Percentiles rank a stretch among this genome's conserved stretches.
Evolutionary conservation across 2,888 invertebrate species (phyloP).

Genomic region (Phanerotoma sp.): DNA sequence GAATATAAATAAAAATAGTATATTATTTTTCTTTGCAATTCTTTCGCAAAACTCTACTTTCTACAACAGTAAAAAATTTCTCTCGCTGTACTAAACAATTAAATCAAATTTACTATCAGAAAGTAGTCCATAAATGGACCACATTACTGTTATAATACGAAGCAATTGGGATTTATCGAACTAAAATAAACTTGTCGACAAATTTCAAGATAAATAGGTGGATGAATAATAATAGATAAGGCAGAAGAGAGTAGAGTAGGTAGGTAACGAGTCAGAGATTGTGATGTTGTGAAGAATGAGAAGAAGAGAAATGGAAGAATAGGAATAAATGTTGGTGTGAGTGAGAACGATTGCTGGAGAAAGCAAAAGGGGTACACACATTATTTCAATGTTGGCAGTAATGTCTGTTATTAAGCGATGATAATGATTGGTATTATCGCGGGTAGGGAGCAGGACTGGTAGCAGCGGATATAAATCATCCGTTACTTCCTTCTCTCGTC

Average conservation of each 20-base stretch:
- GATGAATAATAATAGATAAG: too few relatives aligned
- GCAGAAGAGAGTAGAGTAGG: neutral
- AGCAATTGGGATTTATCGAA: too few relatives aligned
- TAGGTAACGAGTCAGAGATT: conserved; percentile 5
- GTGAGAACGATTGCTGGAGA: conserved; percentile 30
- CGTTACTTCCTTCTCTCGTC: conserved; percentile 57
- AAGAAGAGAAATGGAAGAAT: conserved; percentile 13
- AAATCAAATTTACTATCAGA: too few relatives aligned
- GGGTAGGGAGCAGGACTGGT: conserved; percentile 57
- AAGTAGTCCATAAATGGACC: too few relatives aligned
- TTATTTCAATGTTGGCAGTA: conserved; percentile 59
- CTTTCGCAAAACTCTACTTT: too few relatives aligned
- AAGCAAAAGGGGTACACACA: conserved; percentile 35
- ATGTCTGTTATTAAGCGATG: conserved; percentile 59
- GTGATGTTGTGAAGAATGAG: conserved; percentile 1
- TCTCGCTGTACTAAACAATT: too few relatives aligned
- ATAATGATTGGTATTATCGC: conserved; percentile 59
- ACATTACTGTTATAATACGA: too few relatives aligned
- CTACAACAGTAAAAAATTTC: too few relatives aligned
- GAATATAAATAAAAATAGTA: too few relatives aligned
- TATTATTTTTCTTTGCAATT: too few relatives aligned
- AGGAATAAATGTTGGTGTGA: conserved; percentile 14
- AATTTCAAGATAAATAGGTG: too few relatives aligned
- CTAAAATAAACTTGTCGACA: too few relatives aligned
- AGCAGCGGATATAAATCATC: conserved; percentile 58